Base-by-base conservation (phyloP, 2,888 invertebrate species). In the Agapostemon virescens region DNA sequence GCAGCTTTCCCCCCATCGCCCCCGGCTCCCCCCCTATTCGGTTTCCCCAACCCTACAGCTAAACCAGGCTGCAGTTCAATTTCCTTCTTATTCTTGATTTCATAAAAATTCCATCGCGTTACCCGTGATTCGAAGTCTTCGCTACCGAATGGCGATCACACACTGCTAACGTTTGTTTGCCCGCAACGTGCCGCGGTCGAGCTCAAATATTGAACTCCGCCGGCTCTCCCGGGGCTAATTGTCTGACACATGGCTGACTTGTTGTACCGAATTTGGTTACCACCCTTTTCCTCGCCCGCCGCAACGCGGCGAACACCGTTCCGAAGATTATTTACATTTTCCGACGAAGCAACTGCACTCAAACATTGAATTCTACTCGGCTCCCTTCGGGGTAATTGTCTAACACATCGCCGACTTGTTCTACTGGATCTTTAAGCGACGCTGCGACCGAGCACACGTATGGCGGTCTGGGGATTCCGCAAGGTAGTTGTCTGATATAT, bases 11-110 rank as follows among this genome's bases (percentile, higher is more conserved):
- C n/a, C n/a, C n/a, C n/a, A n/a, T n/a, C n/a, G n/a, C n/a, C n/a
- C n/a, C n/a, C n/a, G n/a, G n/a, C n/a, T n/a, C n/a, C n/a, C n/a
- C n/a, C n/a, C n/a, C n/a, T n/a, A n/a, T n/a, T n/a, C n/a, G n/a
- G n/a, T n/a, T n/a, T n/a, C n/a, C n/a, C n/a, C n/a, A n/a, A n/a
- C n/a, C n/a, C n/a, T n/a, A n/a, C n/a, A n/a, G n/a, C n/a, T n/a
- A n/a, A n/a, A n/a, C n/a, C n/a, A n/a, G n/a, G n/a, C n/a, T n/a
- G n/a, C n/a, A n/a, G 42, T 40, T 33, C 67, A 33, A 66, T 66
- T 66, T 20, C 17, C 66, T 26, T 45, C 17, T 17, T 64, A 23
- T 45, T 45, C 66, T 45, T 72, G 45, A 45, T 45, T 49, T 26
- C n/a, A n/a, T 33, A 63, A 33, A 33, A 63, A 63, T 63, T 63